Conservation (phyloP, 2,113 vertebrate genomes). For the Siphamia tubifer region DNA sequence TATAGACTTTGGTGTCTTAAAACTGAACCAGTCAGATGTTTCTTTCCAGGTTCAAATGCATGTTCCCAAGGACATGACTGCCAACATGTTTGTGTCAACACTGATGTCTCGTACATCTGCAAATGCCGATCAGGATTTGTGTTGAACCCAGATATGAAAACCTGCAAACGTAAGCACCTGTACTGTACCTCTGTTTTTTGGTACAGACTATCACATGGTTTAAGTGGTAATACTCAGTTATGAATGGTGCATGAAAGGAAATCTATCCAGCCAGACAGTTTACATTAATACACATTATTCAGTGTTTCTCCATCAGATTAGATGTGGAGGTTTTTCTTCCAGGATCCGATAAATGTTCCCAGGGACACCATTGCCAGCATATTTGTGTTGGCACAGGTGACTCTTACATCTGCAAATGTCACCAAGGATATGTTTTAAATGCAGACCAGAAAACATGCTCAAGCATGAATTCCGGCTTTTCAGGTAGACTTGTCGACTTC, state of each 20-base stretch:
- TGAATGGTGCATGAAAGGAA: too few relatives aligned
- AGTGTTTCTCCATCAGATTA: too few relatives aligned
- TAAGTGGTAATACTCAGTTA: too few relatives aligned
- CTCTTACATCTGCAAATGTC: constrained; percentile 73
- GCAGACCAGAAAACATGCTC: constrained; percentile 77
- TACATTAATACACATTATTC: too few relatives aligned
- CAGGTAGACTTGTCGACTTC: too few relatives aligned
- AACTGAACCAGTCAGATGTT: background rate
- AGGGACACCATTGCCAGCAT: constrained; percentile 77
- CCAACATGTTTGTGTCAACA: constrained; percentile 75
- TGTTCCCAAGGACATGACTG: constrained; percentile 72
- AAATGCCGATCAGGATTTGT: constrained; percentile 72
- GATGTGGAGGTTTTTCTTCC: constrained; percentile 22
- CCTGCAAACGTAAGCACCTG: constrained; percentile 67
- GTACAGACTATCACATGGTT: too few relatives aligned
- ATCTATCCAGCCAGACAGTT: too few relatives aligned
- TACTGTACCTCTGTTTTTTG: too few relatives aligned
- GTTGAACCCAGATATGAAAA: constrained; percentile 78
- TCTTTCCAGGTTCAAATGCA: constrained; percentile 57
- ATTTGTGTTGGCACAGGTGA: constrained; percentile 66
- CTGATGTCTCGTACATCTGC: constrained; percentile 55
- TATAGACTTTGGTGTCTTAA: background rate
- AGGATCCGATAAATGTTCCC: constrained; percentile 68
- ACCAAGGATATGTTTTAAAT: constrained; percentile 74
- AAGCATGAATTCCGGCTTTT: constrained; percentile 22